A percentile compares a stretch with the other conserved stretches of the same genome.
Evolutionary conservation across 2,113 vertebrate species (phyloP).

Genomic region (Eclectus roratus): DNA sequence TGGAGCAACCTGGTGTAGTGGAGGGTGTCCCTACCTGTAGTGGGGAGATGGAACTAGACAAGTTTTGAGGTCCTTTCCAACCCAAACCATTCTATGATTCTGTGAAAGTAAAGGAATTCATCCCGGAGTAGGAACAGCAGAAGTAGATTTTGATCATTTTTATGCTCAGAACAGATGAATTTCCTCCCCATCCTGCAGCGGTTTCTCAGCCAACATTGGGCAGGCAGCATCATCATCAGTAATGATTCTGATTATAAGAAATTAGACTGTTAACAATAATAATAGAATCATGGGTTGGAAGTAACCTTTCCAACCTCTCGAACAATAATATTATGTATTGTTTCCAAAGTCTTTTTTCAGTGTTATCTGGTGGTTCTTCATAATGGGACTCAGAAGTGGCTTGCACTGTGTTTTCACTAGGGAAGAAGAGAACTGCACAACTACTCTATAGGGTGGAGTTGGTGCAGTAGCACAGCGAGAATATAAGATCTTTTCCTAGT

Average conservation of each 20-base stretch:
- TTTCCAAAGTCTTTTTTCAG: not conserved
- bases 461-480: not conserved
- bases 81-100: not conserved
- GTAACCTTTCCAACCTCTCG: not conserved
- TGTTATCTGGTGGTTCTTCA: not conserved
- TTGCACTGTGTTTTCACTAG: not conserved
- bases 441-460: not conserved
- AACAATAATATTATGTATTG: not conserved
- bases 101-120: not conserved
- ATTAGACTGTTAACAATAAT: not conserved
- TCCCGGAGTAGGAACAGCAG: not conserved
- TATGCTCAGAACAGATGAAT: not conserved
- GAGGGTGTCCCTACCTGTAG: not conserved
- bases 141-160: rapidly evolving
- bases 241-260: not conserved
- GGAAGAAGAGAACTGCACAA: not conserved
- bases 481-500: not conserved
- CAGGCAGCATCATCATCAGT: not conserved
- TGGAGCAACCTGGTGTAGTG: not conserved
- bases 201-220: not conserved
- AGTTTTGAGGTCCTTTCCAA: not conserved
- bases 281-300: not conserved
- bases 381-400: not conserved
- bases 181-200: not conserved
- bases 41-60: not conserved